Evolutionary conservation across 2,888 invertebrate species (phyloP).

Genomic region (Apamea epomidion): DNA sequence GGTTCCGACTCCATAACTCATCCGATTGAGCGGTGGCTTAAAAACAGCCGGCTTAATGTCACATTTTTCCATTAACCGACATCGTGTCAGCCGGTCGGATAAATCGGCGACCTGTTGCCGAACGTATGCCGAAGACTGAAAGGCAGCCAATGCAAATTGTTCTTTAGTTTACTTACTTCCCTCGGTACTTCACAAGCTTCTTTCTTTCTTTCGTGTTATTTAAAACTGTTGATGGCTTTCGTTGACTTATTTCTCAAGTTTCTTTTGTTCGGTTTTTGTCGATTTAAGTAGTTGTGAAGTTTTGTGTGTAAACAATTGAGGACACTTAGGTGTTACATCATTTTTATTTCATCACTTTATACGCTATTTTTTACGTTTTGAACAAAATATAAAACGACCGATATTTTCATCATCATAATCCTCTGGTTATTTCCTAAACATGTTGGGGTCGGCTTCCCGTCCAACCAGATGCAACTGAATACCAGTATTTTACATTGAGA

Average conservation of each 20-base stretch:
- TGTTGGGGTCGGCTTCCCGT: not conserved
- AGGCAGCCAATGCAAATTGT: conserved; percentile 80
- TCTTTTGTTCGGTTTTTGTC: conserved; percentile 43
- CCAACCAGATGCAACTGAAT: not conserved
- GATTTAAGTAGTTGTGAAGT: conserved; percentile 28
- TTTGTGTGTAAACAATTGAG: conserved; percentile 27
- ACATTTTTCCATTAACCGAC: conserved; percentile 86
- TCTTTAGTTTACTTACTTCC: conserved; percentile 78
- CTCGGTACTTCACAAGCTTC: conserved; percentile 57
- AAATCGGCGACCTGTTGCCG: conserved; percentile 88
- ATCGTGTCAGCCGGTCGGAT: conserved; percentile 76
- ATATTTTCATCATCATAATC: not conserved
- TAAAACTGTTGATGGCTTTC: conserved; percentile 62
- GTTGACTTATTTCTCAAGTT: conserved; percentile 44
- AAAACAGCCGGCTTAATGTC: conserved; percentile 81
- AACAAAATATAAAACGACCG: not conserved
- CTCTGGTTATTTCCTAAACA: not conserved
- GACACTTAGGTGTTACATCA: not conserved
- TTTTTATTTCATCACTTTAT: not conserved
- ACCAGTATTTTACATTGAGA: not conserved
- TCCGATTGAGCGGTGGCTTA: conserved; percentile 79
- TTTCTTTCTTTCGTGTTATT: conserved; percentile 63
- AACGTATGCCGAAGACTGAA: conserved; percentile 77
- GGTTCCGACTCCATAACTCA: conserved; percentile 80
- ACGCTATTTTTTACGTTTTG: not conserved